Evolutionary conservation across 2,797 vertebrate species (phyloP), one percentile per base, ranked within the genome.

Genomic region (Moxostoma hubbsi): DNA sequence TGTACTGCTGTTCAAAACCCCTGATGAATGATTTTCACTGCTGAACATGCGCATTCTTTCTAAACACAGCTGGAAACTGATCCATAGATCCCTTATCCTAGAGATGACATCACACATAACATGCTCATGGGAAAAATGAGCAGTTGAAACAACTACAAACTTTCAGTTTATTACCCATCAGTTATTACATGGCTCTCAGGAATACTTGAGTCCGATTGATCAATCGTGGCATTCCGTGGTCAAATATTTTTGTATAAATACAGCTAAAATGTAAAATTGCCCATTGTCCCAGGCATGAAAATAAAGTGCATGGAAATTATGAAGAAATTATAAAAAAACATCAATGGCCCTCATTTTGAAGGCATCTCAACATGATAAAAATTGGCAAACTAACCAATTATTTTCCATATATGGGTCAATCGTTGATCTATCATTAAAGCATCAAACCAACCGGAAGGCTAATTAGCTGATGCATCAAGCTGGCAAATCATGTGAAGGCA

Each of bases 1-100:
- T 81, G 86, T 85, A 83, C 85, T 85, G 74, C 82, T 84, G 84
- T 83, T 87, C 79, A 83, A 86, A 82, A 82, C 82, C 85, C 63
- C 82, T 88, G 87, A 89, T 88, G 84, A 89, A 88, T 68, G 84
- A 87, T 83, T 73, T 80, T 74, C 61, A 36, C 36, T 64, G 58
- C 58, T 53, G 70, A 61, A 70, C 81, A 76, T 70, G 53, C 16
- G 73, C 66, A 77, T 80, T 62, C 53, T 53, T 81, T 75, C 46
- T 73, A 81, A 82, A 85, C 73, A 45, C 61, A 36, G 46, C 16
- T 18, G 66, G 63, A 64, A 82, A 78, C 77, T 47, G 55, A 54
- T 73, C 68, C 57, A 16, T 46, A 24, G 62, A 72, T 75, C 55
- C 5, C 36, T 18, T 61, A 64, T 72, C 36, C 66, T 62, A 12